These are phyloP conservation scores for Liasis olivaceus DNA, from an alignment of 2,797 vertebrate species.

Conservation along the genomic window DNA sequence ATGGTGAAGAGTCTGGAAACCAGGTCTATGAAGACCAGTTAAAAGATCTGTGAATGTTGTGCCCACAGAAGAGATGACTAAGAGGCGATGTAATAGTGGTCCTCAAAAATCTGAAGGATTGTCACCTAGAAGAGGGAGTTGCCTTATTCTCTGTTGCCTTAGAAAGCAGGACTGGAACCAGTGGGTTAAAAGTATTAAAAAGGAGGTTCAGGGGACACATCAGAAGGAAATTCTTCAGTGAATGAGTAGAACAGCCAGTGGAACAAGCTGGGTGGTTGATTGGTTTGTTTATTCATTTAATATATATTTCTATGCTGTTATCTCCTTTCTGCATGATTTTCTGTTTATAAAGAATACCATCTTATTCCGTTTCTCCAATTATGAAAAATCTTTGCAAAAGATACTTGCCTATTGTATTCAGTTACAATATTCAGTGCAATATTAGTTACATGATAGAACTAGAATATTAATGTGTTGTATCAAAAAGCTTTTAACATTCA, in stretches of 20 bases:
- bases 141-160: background rate
- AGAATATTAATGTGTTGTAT: conserved; percentile 15
- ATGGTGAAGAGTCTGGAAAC: background rate
- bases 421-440: background rate
- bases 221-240: background rate
- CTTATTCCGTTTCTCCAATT: background rate
- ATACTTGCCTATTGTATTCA: background rate
- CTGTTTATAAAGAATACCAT: conserved; percentile 15
- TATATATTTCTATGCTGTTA: background rate
- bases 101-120: background rate
- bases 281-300: background rate
- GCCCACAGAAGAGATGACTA: background rate
- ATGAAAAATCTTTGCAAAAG: background rate
- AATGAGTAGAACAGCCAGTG: background rate
- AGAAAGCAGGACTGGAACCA: background rate
- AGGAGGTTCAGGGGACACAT: background rate
- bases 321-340: background rate
- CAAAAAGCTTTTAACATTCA: conserved; percentile 22
- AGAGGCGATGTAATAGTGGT: background rate
- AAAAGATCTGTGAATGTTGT: background rate
- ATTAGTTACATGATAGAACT: conserved; percentile 33
- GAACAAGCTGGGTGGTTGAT: background rate
- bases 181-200: background rate
- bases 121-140: background rate
- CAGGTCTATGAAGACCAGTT: background rate